Evolutionary conservation across 2,888 invertebrate genomes (phyloP).

Genomic region (Acleris emargana): DNA sequence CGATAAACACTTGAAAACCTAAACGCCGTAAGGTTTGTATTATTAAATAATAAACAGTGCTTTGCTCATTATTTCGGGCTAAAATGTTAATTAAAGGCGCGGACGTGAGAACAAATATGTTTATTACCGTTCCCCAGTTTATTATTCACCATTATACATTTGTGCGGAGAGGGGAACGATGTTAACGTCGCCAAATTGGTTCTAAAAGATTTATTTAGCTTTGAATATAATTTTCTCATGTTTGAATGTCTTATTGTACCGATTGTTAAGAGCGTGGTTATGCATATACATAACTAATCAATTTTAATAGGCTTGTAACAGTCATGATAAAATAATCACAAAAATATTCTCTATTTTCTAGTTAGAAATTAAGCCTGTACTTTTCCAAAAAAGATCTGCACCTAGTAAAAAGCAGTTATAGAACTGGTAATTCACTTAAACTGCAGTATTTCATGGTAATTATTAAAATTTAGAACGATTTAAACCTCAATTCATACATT

Average conservation of each 20-base stretch:
- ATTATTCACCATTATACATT: conserved; percentile 9
- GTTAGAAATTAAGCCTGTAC: too few relatives aligned
- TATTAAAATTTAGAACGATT: too few relatives aligned
- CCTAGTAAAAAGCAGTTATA: too few relatives aligned
- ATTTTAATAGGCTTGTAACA: too few relatives aligned
- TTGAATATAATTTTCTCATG: background rate
- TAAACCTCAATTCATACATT: too few relatives aligned
- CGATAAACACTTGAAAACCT: background rate
- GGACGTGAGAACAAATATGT: conserved; percentile 11
- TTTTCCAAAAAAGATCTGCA: too few relatives aligned
- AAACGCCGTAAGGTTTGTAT: conserved; percentile 8
- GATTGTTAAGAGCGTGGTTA: too few relatives aligned
- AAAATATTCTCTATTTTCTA: too few relatives aligned
- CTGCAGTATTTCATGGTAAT: too few relatives aligned
- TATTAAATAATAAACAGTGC: conserved; percentile 13
- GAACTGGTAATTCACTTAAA: too few relatives aligned
- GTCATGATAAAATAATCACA: too few relatives aligned
- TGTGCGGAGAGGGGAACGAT: background rate
- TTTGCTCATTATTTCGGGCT: conserved; percentile 13
- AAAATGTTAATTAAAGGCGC: conserved; percentile 14
- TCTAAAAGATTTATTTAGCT: background rate
- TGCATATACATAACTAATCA: too few relatives aligned
- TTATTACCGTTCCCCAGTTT: conserved; percentile 11
- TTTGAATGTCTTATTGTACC: background rate
- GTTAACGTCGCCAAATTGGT: conserved; percentile 5